Conservation (phyloP, 2,888 invertebrate species). For the Colletes collaris region DNA sequence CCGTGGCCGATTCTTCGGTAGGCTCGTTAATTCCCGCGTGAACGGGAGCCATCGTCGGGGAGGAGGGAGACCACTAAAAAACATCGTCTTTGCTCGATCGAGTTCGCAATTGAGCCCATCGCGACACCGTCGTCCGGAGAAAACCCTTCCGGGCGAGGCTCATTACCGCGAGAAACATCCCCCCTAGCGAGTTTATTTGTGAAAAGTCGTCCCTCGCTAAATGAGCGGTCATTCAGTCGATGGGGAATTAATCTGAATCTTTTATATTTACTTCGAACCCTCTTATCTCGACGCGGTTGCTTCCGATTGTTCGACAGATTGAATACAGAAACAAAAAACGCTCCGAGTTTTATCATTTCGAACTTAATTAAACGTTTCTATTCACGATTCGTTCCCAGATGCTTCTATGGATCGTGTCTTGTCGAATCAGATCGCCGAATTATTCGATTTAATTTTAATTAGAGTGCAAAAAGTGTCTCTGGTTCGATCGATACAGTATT, state of each 20-base stretch:
- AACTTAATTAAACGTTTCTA: conserved; percentile 7
- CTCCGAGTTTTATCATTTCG: neutral
- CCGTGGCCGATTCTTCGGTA: conserved; percentile 56
- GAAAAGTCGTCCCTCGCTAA: conserved; percentile 23
- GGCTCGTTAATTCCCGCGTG: conserved; percentile 63
- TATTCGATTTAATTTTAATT: no score
- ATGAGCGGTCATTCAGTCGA: conserved; percentile 4
- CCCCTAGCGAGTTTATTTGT: conserved; percentile 26
- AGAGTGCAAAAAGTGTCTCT: no score
- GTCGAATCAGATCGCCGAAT: no score
- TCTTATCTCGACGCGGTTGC: neutral
- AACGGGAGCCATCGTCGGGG: conserved; percentile 35
- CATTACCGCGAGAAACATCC: conserved; percentile 39
- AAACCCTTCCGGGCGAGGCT: conserved; percentile 30
- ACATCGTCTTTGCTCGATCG: conserved; percentile 12
- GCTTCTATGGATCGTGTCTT: no score
- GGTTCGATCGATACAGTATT: no score
- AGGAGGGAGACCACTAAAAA: neutral
- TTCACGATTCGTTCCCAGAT: neutral
- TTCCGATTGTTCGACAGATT: conserved; percentile 2
- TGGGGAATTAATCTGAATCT: neutral
- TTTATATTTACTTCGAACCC: neutral
- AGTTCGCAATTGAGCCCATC: conserved; percentile 37
- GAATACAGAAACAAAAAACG: no score
- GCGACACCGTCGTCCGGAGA: conserved; percentile 26